A percentile compares a stretch with the other conserved stretches of the same genome.
phyloP scores from a whole-genome alignment of 37 sponge, comb jelly and placozoan species.

The Ephydatia muelleri region DNA sequence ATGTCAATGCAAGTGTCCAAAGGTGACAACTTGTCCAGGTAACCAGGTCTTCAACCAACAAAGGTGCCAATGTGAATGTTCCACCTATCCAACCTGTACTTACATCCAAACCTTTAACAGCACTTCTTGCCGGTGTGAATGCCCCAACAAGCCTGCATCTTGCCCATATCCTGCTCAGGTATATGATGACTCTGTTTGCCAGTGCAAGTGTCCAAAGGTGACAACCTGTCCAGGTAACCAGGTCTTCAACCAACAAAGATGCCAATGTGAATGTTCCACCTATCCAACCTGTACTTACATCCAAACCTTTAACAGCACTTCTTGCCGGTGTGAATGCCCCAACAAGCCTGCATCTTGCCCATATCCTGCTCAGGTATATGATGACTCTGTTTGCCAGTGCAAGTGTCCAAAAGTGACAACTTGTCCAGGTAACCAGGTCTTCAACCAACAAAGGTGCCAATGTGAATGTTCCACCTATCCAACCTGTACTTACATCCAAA shows the following conservation, averaged over 20 bases:
- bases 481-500: neutral
- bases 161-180: slow-evolving; percentile 5
- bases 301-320: neutral
- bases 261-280: slow-evolving; percentile 5
- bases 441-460: neutral
- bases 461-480: neutral
- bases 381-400: neutral
- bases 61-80: slow-evolving; percentile 10
- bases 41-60: neutral
- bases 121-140: neutral
- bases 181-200: neutral
- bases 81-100: neutral
- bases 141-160: neutral
- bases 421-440: neutral
- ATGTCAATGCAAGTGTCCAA: slow-evolving; percentile 1
- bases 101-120: neutral
- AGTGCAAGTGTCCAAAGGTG: neutral
- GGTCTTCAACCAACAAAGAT: slow-evolving; percentile 8
- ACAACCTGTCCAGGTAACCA: neutral
- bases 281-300: neutral
- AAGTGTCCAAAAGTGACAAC: neutral
- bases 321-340: slow-evolving; percentile 14
- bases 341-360: neutral
- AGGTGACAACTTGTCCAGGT: neutral
- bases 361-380: neutral